These are phyloP conservation scores for Anguilla japonica DNA, from an alignment of 2,113 vertebrate species.

Conservation along the genomic window DNA sequence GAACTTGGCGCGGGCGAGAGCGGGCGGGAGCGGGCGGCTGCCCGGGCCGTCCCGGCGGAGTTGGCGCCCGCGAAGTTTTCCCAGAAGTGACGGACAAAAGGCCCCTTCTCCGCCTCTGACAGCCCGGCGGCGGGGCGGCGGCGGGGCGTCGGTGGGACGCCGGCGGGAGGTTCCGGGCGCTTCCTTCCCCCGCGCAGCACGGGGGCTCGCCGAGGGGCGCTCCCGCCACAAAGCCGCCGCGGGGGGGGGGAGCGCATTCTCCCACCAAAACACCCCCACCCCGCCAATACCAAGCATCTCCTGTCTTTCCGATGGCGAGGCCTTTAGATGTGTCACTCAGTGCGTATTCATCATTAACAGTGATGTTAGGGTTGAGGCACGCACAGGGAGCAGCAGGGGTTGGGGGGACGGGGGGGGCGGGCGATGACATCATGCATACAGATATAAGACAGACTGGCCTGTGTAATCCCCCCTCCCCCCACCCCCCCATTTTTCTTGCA, in stretches of 20 bases:
- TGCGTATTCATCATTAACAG: background rate
- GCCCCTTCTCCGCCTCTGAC: slow-evolving; percentile 25
- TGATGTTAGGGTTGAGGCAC: background rate
- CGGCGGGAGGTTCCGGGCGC: slow-evolving; percentile 15
- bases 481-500: background rate
- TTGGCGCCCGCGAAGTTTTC: slow-evolving; percentile 41
- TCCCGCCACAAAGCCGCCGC: background rate
- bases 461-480: background rate
- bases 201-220: background rate
- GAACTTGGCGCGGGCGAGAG: slow-evolving; percentile 36
- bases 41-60: slow-evolving; percentile 41
- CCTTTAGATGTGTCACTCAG: background rate
- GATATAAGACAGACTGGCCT: background rate
- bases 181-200: slow-evolving; percentile 43
- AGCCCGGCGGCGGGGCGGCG: slow-evolving; percentile 13
- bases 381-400: background rate
- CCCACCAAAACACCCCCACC: background rate
- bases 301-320: background rate
- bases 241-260: background rate
- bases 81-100: slow-evolving; percentile 42
- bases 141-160: slow-evolving; percentile 40
- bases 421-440: background rate
- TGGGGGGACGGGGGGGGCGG: background rate
- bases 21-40: slow-evolving; percentile 23
- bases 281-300: background rate